Conservation (phyloP, 2,113 vertebrate genomes). For the Pluvianellus socialis region DNA sequence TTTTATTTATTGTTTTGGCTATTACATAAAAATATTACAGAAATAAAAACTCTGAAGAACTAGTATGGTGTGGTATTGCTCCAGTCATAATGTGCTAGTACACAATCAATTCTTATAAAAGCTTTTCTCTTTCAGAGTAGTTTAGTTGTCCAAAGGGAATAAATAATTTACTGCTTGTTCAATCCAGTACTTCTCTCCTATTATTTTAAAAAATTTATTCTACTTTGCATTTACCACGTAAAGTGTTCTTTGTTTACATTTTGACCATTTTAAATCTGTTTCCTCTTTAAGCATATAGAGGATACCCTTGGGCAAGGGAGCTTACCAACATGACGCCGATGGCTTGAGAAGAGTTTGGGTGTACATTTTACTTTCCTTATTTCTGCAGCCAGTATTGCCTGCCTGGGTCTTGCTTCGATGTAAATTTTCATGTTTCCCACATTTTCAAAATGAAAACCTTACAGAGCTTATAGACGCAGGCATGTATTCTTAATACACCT, state of each 20-base stretch:
- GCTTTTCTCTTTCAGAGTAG: constrained; percentile 65
- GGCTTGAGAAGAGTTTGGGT: not conserved
- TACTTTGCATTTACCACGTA: constrained; percentile 40
- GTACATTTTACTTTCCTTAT: not conserved
- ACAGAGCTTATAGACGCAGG: not conserved
- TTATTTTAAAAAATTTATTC: constrained; percentile 63
- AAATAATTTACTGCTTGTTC: constrained; percentile 75
- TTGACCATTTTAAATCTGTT: not conserved
- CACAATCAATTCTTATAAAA: constrained; percentile 74
- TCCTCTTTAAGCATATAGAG: not conserved
- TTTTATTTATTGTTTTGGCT: constrained; percentile 74
- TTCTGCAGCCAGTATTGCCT: not conserved
- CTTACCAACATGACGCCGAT: not conserved
- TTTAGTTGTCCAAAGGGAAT: constrained; percentile 71
- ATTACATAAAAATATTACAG: constrained; percentile 77
- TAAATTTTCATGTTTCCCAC: not conserved
- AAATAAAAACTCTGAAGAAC: constrained; percentile 73
- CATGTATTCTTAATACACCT: not conserved
- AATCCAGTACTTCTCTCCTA: constrained; percentile 58
- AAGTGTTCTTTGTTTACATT: constrained; percentile 32
- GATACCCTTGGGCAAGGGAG: not conserved
- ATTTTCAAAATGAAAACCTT: not conserved
- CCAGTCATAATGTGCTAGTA: constrained; percentile 63
- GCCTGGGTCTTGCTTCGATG: not conserved
- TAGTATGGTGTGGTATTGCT: constrained; percentile 64